These are phyloP conservation scores for Beroe forskalii DNA, from an alignment of 37 sponge, comb jelly and placozoan genomes.

Conservation along the genomic window DNA sequence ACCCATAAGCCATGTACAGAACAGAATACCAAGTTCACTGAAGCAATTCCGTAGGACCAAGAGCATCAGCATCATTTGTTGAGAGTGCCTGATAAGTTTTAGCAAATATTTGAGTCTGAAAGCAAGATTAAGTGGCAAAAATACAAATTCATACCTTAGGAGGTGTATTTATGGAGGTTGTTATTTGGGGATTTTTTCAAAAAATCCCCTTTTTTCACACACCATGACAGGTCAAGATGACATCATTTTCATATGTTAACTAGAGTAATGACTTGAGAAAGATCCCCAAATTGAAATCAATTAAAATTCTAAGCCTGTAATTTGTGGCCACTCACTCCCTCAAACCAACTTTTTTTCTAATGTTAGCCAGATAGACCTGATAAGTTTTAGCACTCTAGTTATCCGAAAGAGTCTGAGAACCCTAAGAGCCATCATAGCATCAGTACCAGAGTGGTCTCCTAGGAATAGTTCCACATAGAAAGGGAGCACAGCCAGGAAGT, in stretches of 20 bases:
- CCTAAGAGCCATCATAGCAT: slow-evolving; percentile 53
- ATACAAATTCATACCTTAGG: neutral
- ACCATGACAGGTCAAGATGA: neutral
- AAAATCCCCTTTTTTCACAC: too few relatives aligned
- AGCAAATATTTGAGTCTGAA: neutral
- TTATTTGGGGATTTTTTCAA: too few relatives aligned
- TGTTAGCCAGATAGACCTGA: too few relatives aligned
- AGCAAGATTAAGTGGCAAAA: neutral
- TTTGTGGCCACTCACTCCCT: too few relatives aligned
- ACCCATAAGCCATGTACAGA: slow-evolving; percentile 60
- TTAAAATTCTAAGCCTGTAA: too few relatives aligned
- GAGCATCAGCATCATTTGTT: slow-evolving; percentile 63
- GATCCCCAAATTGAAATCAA: neutral
- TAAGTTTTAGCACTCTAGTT: slow-evolving; percentile 31
- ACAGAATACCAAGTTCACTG: slow-evolving; percentile 52
- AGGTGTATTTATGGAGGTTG: too few relatives aligned
- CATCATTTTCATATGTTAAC: neutral
- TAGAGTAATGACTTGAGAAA: too few relatives aligned
- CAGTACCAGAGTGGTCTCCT: slow-evolving; percentile 57
- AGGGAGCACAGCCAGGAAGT: slow-evolving; percentile 31
- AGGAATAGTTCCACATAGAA: slow-evolving; percentile 39
- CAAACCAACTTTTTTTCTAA: too few relatives aligned
- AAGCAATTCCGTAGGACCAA: slow-evolving; percentile 38
- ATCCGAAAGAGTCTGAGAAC: slow-evolving; percentile 47
- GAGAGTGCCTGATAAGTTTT: slow-evolving; percentile 60